Conservation (phyloP, 2,888 invertebrate species). For the Penaeus monodon region DNA sequence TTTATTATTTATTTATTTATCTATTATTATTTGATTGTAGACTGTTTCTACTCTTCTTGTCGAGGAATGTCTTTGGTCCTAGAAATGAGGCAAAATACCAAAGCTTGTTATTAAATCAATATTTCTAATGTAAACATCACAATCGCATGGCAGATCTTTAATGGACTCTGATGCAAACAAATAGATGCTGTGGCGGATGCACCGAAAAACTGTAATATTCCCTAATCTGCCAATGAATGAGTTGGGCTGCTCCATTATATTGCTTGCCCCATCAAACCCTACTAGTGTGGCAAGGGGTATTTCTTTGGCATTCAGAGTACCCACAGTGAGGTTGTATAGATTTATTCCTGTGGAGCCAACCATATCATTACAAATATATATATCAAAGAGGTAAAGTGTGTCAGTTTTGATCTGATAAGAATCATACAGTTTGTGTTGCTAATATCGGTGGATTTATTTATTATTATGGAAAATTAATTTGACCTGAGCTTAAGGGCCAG, state of each 20-base stretch:
- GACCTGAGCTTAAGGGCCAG: no score
- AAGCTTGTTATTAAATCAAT: background rate
- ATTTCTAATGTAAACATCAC: conserved; percentile 20
- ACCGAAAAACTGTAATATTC: conserved; percentile 15
- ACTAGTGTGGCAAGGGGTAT: conserved; percentile 28
- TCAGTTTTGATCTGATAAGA: conserved; percentile 25
- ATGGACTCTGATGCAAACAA: conserved; percentile 33
- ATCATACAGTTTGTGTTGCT: background rate
- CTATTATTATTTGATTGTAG: no score
- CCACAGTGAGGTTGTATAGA: no score
- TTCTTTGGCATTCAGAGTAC: background rate
- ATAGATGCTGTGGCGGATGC: conserved; percentile 26
- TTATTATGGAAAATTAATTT: no score
- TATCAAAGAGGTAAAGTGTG: background rate
- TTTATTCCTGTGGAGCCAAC: conserved; percentile 23
- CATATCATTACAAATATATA: background rate
- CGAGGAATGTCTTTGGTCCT: no score
- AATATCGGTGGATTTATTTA: background rate
- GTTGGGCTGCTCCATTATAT: no score
- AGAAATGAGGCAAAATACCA: no score
- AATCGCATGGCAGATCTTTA: conserved; percentile 22
- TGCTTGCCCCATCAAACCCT: conserved; percentile 37
- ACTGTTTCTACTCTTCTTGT: no score
- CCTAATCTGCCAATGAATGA: conserved; percentile 16
- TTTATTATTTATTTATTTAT: no score